A percentile compares a stretch with the other conserved stretches of the same genome.
Evolutionary conservation across 2,888 invertebrate genomes (phyloP).

Genomic region (Hirtodrosophila confusa): DNA sequence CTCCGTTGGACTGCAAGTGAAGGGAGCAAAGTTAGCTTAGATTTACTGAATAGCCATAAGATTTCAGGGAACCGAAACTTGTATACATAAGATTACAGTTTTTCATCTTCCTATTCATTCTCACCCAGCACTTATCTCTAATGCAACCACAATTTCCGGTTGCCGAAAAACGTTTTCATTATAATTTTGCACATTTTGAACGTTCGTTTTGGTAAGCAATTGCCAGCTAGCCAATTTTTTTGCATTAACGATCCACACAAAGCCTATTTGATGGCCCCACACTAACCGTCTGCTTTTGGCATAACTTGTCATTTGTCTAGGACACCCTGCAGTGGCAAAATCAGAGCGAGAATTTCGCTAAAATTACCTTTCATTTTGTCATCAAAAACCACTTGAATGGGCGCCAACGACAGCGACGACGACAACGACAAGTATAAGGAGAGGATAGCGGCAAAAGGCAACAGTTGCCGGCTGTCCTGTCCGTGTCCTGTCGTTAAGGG

Average conservation of each 20-base stretch:
- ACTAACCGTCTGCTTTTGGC: conserved; percentile 57
- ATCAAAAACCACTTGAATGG: conserved; percentile 83
- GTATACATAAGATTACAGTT: not conserved
- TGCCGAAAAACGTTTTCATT: conserved; percentile 60
- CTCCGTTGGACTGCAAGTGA: too few species aligned
- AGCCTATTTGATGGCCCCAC: conserved; percentile 56
- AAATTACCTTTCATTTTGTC: conserved; percentile 84
- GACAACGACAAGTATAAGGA: too few species aligned
- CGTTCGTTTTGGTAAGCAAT: conserved; percentile 30
- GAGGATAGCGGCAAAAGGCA: not conserved
- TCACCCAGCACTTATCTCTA: conserved; percentile 52
- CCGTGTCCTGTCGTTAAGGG: conserved; percentile 56
- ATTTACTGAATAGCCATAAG: not conserved
- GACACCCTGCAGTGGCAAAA: conserved; percentile 56
- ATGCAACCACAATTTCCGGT: conserved; percentile 73
- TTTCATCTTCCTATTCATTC: not conserved
- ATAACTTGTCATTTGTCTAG: conserved; percentile 77
- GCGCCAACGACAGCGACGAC: conserved; percentile 26
- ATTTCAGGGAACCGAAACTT: not conserved
- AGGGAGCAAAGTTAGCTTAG: not conserved
- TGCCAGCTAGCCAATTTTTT: conserved; percentile 53
- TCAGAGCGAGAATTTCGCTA: conserved; percentile 69
- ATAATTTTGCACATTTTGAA: conserved; percentile 58
- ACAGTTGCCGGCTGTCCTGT: conserved; percentile 10
- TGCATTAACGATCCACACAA: conserved; percentile 55